Evolutionary conservation across 92 coral and sea anemone genomes (phyloP), one percentile per base, ranked within the genome.

Genomic region (Palythoa heliodiscus): DNA sequence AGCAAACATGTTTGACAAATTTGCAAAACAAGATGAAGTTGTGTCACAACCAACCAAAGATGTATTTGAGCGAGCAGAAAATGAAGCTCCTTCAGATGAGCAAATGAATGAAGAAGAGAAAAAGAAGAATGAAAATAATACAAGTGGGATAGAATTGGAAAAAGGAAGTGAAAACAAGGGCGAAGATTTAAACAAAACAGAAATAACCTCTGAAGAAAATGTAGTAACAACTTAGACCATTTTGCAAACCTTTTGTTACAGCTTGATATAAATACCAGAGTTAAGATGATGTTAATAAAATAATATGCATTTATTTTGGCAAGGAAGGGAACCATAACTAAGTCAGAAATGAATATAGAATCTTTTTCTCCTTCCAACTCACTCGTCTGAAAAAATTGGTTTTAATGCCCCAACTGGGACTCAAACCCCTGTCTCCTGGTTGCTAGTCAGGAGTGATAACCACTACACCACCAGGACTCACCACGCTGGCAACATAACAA

Each of bases 1-100:
- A 97, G 99, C 98, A 40, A 95, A 97, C 72, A 94, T 97, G 98
- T 97, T 97, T 77, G 99, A 97, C 63, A 92, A 92, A 55, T 89
- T 97, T 50, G 99, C 97, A 3, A 87, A 89, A 12, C 76, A 87
- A 80, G 96, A 94, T 48, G 66, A 80, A 66, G 71, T 68, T 52
- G 60, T 82, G 3, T 82, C 78, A 12, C 52, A 76, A 71, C 86
- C 78, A 12, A 23, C 70, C 11, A 69, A 25, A 66, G 86, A 85
- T 25, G 83, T 83, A 58, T 86, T 89, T 67, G 76, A 89, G 47
- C 83, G 52, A 20, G 99, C 94, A 16, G 97, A 91, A 29, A 89
- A 92, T 22, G 73, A 86, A 14, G 94, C 84, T 7, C 93, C 93
- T 24, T 75, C 74, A 29, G 85, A 82, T 14, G 90, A 89, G 53